Base-by-base conservation (phyloP, 2,797 vertebrate species). In the Bradypodion pumilum region DNA sequence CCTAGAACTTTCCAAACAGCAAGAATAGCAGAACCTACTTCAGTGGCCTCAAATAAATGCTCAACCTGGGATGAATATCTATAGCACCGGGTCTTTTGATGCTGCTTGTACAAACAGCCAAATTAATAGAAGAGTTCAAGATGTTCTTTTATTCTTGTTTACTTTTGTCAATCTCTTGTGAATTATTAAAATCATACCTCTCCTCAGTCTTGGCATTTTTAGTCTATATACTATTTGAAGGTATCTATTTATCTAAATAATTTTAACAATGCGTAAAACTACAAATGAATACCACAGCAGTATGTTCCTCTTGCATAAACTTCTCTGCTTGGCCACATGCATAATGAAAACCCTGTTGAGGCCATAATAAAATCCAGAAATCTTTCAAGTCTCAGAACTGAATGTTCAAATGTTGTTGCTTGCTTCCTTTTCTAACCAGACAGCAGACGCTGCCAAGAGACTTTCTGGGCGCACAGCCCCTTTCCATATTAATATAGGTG, bases 281-380 rank as follows among this genome's bases (percentile, higher is more conserved):
- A 92, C 92, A 95, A 96, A 93, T 93, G 94, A 84, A 93, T 91
- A 94, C 62, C 89, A 93, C 90, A 94, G 94, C 95, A 95, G 93
- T 95, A 92, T 92, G 92, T 95, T 94, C 91, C 90, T 94, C 93
- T 95, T 96, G 94, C 91, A 65, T 95, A 95, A 96, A 95, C 85
- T 87, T 93, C 94, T 94, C 91, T 69, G 91, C 88, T 94, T 95
- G 90, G 95, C 95, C 94, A 92, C 93, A 95, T 95, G 83, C 92
- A 96, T 96, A 95, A 96, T 95, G 95, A 96, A 95, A 95, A 95
- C 93, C 93, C 92, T 96, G 95, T 96, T 95, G 95, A 96, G 94
- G 95, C 94, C 95, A 95, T 96, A 94, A 94, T 95, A 95, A 95
- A 93, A 94, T 91, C 93, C 92, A 94, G 94, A 94, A 89, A 92